Evolutionary conservation across 2,888 invertebrate genomes (phyloP).

Genomic region (Polydrusus cervinus): DNA sequence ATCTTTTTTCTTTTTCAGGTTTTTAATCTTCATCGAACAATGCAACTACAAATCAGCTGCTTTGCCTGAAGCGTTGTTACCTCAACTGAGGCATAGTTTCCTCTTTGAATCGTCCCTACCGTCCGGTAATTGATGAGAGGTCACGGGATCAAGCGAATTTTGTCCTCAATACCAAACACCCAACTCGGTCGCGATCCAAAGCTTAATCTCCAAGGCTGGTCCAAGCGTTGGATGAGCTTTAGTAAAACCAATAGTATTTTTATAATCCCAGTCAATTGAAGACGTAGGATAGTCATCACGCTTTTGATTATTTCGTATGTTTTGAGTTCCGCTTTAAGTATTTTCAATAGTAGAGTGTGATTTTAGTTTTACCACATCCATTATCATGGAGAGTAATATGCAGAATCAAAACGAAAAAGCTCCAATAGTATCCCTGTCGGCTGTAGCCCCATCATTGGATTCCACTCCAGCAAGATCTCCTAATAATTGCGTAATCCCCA

Average conservation of each 20-base stretch:
- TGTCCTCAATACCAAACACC: conserved; percentile 74
- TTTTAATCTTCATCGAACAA: conserved; percentile 8
- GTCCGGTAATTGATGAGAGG: conserved; percentile 71
- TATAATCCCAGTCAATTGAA: conserved; percentile 59
- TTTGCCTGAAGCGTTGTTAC: conserved; percentile 15
- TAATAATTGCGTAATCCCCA: conserved; percentile 32
- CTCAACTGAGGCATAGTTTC: conserved; percentile 39
- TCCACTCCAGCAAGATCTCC: conserved; percentile 57
- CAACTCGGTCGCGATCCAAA: conserved; percentile 75
- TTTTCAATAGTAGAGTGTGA: conserved; percentile 21
- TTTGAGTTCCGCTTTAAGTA: conserved; percentile 12
- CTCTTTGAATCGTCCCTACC: conserved; percentile 29
- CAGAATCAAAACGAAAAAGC: conserved; percentile 45
- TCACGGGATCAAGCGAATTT: conserved; percentile 74
- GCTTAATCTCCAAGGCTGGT: conserved; percentile 75
- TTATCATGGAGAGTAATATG: conserved; percentile 7
- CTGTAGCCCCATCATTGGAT: conserved; percentile 60
- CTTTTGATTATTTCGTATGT: background rate
- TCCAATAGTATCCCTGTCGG: conserved; percentile 56
- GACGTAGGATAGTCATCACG: background rate
- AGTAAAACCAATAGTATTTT: conserved; percentile 50
- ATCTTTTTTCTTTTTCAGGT: conserved; percentile 14
- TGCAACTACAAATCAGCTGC: conserved; percentile 10
- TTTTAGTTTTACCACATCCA: conserved; percentile 26
- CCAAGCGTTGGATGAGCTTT: conserved; percentile 65